Percentiles rank a stretch among this genome's conserved stretches.
Conservation (phyloP, 1,140 invertebrate species). For the Charaxes varanes region DNA sequence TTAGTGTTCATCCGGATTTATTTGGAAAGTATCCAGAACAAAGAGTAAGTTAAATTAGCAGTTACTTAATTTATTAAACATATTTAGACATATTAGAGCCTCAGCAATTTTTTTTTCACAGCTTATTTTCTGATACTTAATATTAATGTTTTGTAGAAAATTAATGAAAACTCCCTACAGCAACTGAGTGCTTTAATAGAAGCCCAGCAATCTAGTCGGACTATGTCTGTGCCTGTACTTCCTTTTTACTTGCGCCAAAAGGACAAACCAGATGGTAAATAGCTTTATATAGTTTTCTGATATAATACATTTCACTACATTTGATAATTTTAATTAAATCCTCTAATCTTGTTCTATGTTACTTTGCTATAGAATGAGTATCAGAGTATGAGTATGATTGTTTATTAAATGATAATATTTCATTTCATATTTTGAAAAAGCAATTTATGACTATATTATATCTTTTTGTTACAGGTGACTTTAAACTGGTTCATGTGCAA, state of each 20-base stretch:
- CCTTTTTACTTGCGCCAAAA: slow-evolving; percentile 85
- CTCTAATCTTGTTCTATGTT: too few relatives aligned
- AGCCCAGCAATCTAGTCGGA: slow-evolving; percentile 78
- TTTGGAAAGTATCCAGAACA: slow-evolving; percentile 93
- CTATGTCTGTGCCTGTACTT: slow-evolving; percentile 76
- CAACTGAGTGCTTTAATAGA: slow-evolving; percentile 89
- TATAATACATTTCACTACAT: too few relatives aligned
- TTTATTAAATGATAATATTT: too few relatives aligned
- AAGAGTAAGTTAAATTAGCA: slow-evolving; percentile 76
- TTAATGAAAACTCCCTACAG: slow-evolving; percentile 94
- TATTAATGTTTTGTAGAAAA: slow-evolving; percentile 79
- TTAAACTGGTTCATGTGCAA: slow-evolving; percentile 83
- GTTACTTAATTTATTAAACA: neutral
- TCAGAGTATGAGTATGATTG: too few relatives aligned
- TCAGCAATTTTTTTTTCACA: too few relatives aligned
- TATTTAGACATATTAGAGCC: too few relatives aligned
- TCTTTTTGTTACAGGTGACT: slow-evolving; percentile 73
- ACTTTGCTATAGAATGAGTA: too few relatives aligned
- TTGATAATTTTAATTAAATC: too few relatives aligned
- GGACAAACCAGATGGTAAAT: slow-evolving; percentile 74
- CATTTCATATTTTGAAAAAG: too few relatives aligned
- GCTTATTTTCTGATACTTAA: too few relatives aligned
- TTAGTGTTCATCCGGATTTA: slow-evolving; percentile 95
- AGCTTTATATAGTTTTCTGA: neutral
- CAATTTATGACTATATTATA: too few relatives aligned